Base-by-base conservation (phyloP, 2,113 vertebrate species). In the Triplophysa dalaica region DNA sequence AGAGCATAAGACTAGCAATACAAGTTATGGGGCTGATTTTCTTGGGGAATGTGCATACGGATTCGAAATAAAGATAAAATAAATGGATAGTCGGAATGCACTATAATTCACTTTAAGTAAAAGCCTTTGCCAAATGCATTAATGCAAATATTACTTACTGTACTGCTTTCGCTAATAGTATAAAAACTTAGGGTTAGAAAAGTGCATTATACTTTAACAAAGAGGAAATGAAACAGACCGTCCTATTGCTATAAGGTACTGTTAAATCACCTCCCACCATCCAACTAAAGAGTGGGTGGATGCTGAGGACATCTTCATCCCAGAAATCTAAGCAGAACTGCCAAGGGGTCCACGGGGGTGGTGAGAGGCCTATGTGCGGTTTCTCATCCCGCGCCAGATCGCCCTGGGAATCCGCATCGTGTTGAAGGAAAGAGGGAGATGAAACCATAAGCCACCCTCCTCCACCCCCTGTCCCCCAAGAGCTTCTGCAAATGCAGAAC, bases 261-360 rank as follows among this genome's bases (percentile, higher is more conserved):
- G 63, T 74, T 70, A 83, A 83, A 83, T 83, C 61, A 66, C 63
- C 75, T 81, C 79, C 75, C 78, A 81, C 75, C 48, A 52, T 63
- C 75, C 61, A 19, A 61, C 60, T 65, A 22, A 52, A 19, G 62
- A 80, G 70, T 66, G 48, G 62, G 70, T 65, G 78, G 69, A 54
- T 72, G 48, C 69, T 65, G 78, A 73, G 69, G 78, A 80, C 69
- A 38, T 70, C 75, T 79, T 50, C 77, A 80, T 70, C 60, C 52
- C 56, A 70, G 62, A 79, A 54, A 56, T 82, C 26, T 77, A n/a
- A 77, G 61, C 26, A 43, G 45, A 45, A 73, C 66, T 43, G 68
- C 38, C 48, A 65, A 26, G 65, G 56, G 78, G 78, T 45, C 8
- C 26, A 29, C n/a, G 75, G 80, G 79, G 79, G 79, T 29, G 69